Conservation (phyloP, 2,113 vertebrate genomes). For the Pogonocichla stellata region DNA sequence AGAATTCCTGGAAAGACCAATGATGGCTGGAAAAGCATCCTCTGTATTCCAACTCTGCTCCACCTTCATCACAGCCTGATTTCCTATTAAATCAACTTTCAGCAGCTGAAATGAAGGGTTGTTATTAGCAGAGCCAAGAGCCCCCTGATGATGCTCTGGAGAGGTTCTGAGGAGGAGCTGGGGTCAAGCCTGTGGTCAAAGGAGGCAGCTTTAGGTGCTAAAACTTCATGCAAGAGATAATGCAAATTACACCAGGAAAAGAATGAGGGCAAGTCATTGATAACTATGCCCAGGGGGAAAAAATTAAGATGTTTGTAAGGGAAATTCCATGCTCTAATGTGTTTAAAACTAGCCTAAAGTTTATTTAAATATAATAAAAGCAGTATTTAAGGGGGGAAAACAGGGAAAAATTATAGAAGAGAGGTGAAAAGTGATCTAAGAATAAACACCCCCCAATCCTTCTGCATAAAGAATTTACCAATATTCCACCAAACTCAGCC, state of each 20-base stretch:
- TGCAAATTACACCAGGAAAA: slow-evolving; percentile 64
- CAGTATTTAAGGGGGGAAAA: not conserved
- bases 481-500: not conserved
- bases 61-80: slow-evolving; percentile 57
- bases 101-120: slow-evolving; percentile 72
- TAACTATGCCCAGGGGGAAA: not conserved
- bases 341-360: not conserved
- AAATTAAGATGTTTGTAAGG: not conserved
- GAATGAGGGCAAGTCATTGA: slow-evolving; percentile 41
- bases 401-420: accelerated
- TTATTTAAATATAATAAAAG: not conserved
- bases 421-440: not conserved
- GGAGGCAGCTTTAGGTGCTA: slow-evolving; percentile 67
- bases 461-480: accelerated
- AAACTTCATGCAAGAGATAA: slow-evolving; percentile 56
- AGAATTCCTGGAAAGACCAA: not conserved
- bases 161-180: slow-evolving; percentile 62
- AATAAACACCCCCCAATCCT: accelerated
- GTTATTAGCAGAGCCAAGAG: slow-evolving; percentile 77
- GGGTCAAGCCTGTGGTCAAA: slow-evolving; percentile 83
- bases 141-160: slow-evolving; percentile 68
- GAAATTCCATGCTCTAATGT: not conserved
- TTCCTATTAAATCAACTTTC: slow-evolving; percentile 77
- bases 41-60: not conserved
- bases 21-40: not conserved